Percentiles rank a stretch among this genome's conserved stretches.
These are phyloP conservation scores for Aurelia aurita complex sp. Pacific DNA, from an alignment of 30 jellyfish, hydroid and myxozoan genomes.

Conservation along the genomic window DNA sequence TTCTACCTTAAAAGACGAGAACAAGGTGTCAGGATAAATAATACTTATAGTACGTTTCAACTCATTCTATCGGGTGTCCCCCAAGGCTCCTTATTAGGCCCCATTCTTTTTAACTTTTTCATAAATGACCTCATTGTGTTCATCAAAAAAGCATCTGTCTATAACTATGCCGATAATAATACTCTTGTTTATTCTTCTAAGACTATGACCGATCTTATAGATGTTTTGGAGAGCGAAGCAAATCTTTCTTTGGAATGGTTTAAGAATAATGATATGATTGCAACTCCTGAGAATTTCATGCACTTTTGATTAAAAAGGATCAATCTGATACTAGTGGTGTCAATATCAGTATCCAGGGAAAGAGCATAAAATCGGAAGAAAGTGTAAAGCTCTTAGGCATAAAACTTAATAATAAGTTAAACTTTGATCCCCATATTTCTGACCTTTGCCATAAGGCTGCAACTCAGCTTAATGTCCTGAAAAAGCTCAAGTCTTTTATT, in stretches of 20 bases:
- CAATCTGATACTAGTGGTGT: conserved; percentile 45
- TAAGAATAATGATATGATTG: conserved; percentile 51
- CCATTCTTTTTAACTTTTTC: conserved; percentile 38
- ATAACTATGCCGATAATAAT: conserved; percentile 50
- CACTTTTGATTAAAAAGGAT: conserved; percentile 12
- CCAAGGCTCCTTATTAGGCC: conserved; percentile 59
- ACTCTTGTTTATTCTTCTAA: conserved; percentile 41
- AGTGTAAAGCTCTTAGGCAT: conserved; percentile 64
- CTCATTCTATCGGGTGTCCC: conserved; percentile 52
- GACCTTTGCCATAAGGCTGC: conserved; percentile 44
- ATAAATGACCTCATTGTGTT: conserved; percentile 44
- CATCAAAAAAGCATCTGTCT: conserved; percentile 30
- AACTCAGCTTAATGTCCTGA: conserved; percentile 44
- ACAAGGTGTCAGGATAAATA: conserved; percentile 34
- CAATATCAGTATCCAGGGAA: conserved; percentile 27
- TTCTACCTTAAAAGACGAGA: conserved; percentile 18
- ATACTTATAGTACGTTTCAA: conserved; percentile 38
- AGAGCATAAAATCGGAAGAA: conserved; percentile 32
- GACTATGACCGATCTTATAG: conserved; percentile 28
- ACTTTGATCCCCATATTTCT: conserved; percentile 46
- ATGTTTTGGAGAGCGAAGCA: conserved; percentile 24
- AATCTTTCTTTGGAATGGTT: conserved; percentile 10
- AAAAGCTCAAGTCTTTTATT: conserved; percentile 16
- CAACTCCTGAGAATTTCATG: conserved; percentile 66
- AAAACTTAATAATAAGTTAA: conserved; percentile 22